Evolutionary conservation across 1,140 invertebrate genomes (phyloP).

Genomic region (Calliphora vicina): DNA sequence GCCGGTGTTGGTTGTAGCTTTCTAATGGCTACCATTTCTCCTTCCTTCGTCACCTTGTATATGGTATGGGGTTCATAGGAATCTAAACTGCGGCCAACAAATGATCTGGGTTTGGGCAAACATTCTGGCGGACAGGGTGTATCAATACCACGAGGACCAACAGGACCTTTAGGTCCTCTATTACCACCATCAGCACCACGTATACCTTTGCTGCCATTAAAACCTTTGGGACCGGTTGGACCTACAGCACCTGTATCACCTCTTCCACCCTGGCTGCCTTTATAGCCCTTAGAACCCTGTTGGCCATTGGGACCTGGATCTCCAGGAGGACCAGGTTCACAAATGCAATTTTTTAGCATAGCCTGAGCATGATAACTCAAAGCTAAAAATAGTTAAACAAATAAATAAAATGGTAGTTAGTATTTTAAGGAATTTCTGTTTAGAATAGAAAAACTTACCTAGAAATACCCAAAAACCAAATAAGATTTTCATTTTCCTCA

Average conservation of each 20-base stretch:
- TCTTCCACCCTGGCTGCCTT: conserved; percentile 59
- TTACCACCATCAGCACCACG: background rate
- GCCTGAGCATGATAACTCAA: background rate
- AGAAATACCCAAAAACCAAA: background rate
- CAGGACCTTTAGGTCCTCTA: background rate
- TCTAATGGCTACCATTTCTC: background rate
- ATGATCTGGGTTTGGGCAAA: conserved; percentile 77
- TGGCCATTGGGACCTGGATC: conserved; percentile 71
- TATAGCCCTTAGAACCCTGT: conserved; percentile 66
- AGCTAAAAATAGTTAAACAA: background rate
- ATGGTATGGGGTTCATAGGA: background rate
- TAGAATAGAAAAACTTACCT: background rate
- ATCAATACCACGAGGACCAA: background rate
- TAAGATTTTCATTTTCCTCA: background rate
- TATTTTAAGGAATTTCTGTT: too few species aligned
- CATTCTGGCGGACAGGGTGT: background rate
- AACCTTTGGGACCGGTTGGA: background rate
- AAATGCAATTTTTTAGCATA: conserved; percentile 59
- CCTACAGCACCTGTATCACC: background rate
- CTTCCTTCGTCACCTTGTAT: background rate
- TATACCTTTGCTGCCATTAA: background rate
- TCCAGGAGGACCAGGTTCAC: conserved; percentile 72
- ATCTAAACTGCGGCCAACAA: conserved; percentile 66
- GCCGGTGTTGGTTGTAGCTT: background rate
- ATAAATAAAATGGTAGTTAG: background rate